Base-by-base conservation (phyloP, 2,113 vertebrate species). In the Crocuta crocuta region DNA sequence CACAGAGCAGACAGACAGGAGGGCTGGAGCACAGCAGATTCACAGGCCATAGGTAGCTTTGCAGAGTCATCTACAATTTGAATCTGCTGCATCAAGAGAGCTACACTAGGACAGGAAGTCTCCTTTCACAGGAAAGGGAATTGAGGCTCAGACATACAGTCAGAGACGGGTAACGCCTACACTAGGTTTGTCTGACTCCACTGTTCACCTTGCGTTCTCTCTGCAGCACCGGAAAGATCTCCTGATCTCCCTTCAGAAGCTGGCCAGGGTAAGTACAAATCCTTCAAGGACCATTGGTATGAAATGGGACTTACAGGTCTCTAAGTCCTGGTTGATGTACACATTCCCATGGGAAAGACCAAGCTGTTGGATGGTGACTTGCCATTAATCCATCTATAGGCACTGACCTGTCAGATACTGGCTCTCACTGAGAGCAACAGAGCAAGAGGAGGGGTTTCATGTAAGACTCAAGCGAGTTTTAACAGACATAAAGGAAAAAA, bases 401-500 rank as follows among this genome's bases (percentile, higher is more conserved):
- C 21, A 35, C 19, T 7, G 7, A 33, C 45, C 53, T 17, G 28
- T 92, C 7, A 55, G 61, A 82, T 10, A 35, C 3, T 28, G 45
- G 53, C 58, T 61, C 58, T 84, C 48, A 78, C 28, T 58, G 63
- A 10, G 26, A 24, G 23, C 61, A 79, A 43, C 3, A 33, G 39
- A 35, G 39, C 50, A 35, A 16, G 31, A 31, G 35, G 1, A 68
- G 8, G 26, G 35, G 24, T 33, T 61, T 73, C 68, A 35, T 6
- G 12, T 35, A 71, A 94, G 82, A 96, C 12, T 82, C 31, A 35
- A 55, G 80, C 70, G 50, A 93, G 53, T 66, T 91, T 61, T 65
- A 73, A 89, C 17, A 83, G 3, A 33, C 65, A 24, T 19, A 68
- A 4, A 6, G 8, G 53, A 93, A 83, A 86, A 70, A 63, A 33